A percentile compares a stretch with the other conserved stretches of the same genome.
These are phyloP conservation scores for Acestrorhynchus altus DNA, from an alignment of 2,797 vertebrate species.

Conservation along the genomic window DNA sequence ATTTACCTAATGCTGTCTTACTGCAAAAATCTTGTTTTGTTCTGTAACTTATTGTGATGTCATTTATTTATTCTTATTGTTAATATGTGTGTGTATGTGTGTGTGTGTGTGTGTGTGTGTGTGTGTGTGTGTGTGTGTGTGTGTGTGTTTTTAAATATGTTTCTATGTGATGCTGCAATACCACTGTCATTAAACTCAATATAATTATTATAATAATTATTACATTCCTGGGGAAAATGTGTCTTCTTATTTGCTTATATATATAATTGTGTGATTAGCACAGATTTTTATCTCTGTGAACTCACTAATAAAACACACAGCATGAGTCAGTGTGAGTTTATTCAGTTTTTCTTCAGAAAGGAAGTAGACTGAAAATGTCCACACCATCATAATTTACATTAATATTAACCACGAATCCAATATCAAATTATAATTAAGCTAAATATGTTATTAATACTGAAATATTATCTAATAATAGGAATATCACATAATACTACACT, in stretches of 20 bases:
- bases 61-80: constrained; percentile 54
- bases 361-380: too few relatives aligned
- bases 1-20: constrained; percentile 11
- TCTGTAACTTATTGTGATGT: constrained; percentile 32
- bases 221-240: background rate
- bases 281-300: constrained; percentile 8
- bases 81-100: constrained; percentile 39
- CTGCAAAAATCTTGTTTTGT: constrained; percentile 19
- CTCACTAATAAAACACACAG: constrained; percentile 1
- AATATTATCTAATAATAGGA: too few relatives aligned
- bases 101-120: constrained; percentile 10
- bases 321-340: constrained; percentile 12
- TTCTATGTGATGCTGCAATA: constrained; percentile 48
- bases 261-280: background rate
- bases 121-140: background rate
- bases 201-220: constrained; percentile 55
- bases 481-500: too few relatives aligned
- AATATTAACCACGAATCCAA: too few relatives aligned
- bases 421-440: too few relatives aligned
- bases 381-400: too few relatives aligned
- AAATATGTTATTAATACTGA: too few relatives aligned
- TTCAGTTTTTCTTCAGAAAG: too few relatives aligned
- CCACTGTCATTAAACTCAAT: constrained; percentile 56
- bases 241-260: background rate
- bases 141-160: background rate